phyloP scores from a whole-genome alignment of 2,888 invertebrate genomes.

The Heteropelma amictum region DNA sequence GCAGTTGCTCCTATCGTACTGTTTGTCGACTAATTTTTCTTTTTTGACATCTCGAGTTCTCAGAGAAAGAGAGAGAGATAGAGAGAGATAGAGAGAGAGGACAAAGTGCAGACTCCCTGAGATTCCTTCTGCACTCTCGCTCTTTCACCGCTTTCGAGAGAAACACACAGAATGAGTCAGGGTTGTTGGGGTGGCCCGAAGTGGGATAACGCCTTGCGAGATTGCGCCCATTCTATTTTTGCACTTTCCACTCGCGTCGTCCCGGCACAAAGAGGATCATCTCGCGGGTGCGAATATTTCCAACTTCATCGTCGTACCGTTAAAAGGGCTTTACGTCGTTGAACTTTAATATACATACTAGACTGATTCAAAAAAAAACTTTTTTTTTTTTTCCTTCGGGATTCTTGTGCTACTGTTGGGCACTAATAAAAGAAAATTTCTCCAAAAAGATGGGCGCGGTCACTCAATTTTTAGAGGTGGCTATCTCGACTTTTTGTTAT shows the following conservation, averaged over 20 bases:
- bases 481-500: too few species aligned
- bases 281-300: constrained; percentile 45
- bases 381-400: too few species aligned
- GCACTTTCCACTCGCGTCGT: constrained; percentile 19
- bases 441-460: too few species aligned
- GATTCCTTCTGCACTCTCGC: constrained; percentile 37
- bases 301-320: constrained; percentile 42
- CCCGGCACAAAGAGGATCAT: constrained; percentile 47
- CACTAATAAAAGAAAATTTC: too few species aligned
- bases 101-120: constrained; percentile 1
- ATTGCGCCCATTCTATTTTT: constrained; percentile 53
- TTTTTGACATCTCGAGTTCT: constrained; percentile 39
- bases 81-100: background rate
- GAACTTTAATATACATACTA: too few species aligned
- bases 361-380: too few species aligned
- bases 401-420: too few species aligned
- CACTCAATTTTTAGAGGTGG: too few species aligned
- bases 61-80: background rate
- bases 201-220: constrained; percentile 53
- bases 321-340: constrained; percentile 31
- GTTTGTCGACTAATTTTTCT: constrained; percentile 18
- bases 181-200: constrained; percentile 55
- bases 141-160: constrained; percentile 38
- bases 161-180: constrained; percentile 52
- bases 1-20: constrained; percentile 32